Evolutionary conservation across 2,888 invertebrate genomes (phyloP).

Genomic region (Drosophila paracracens): DNA sequence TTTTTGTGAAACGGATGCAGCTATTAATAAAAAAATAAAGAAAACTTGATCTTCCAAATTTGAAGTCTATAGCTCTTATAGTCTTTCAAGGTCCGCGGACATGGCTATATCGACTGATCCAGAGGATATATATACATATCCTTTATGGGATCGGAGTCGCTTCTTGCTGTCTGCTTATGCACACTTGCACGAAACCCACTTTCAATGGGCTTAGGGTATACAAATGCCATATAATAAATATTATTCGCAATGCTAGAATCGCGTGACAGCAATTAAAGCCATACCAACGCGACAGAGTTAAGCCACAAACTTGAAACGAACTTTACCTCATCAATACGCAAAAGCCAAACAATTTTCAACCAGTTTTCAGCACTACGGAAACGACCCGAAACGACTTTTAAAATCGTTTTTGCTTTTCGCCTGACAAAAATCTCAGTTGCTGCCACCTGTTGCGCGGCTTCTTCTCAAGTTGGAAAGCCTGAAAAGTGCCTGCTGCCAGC

Average conservation of each 20-base stretch:
- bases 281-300: constrained; percentile 56
- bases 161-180: background rate
- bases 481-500: constrained; percentile 10
- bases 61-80: background rate
- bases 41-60: background rate
- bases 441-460: constrained; percentile 51
- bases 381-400: constrained; percentile 41
- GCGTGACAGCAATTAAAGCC: constrained; percentile 12
- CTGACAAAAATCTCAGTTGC: constrained; percentile 51
- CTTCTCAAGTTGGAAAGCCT: constrained; percentile 50
- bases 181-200: background rate
- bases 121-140: background rate
- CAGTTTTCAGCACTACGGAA: constrained; percentile 30
- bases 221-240: background rate
- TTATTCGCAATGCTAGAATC: constrained; percentile 1
- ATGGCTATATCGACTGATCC: background rate
- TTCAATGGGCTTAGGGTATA: background rate
- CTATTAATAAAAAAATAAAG: background rate
- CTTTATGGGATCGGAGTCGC: no score
- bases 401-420: constrained; percentile 33
- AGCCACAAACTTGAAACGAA: constrained; percentile 51
- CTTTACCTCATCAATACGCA: constrained; percentile 23
- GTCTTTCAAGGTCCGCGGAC: no score
- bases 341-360: constrained; percentile 41
- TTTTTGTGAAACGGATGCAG: background rate